Evolutionary conservation across 2,113 vertebrate species (phyloP).

Genomic region (Bostrychus sinensis): DNA sequence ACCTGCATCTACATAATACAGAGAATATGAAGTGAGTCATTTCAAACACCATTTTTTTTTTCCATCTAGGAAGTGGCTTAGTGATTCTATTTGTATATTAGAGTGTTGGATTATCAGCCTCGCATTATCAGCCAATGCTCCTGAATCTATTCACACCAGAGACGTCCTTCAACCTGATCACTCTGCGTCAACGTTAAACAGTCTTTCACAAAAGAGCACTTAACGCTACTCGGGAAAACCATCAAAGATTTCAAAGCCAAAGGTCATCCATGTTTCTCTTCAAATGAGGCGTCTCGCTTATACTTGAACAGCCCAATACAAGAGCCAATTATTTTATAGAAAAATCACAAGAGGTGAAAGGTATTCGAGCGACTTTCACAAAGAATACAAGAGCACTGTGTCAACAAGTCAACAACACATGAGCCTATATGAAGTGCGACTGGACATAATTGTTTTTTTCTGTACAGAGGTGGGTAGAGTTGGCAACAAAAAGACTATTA

Average conservation of each 20-base stretch:
- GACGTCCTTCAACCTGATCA: not conserved
- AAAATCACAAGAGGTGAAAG: not conserved
- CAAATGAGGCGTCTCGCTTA: not conserved
- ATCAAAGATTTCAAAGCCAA: not conserved
- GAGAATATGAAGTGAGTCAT: no score
- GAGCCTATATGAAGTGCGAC: not conserved
- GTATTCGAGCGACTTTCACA: no score
- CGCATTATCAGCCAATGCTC: not conserved
- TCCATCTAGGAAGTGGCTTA: not conserved
- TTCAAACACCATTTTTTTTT: no score
- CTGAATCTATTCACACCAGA: not conserved
- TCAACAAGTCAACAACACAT: not conserved
- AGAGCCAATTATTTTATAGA: slow-evolving; percentile 12
- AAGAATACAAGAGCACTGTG: not conserved
- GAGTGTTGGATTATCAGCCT: not conserved
- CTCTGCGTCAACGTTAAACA: not conserved
- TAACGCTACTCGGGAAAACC: not conserved
- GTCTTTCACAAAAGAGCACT: not conserved
- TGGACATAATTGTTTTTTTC: no score
- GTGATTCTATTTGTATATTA: not conserved
- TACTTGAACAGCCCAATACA: not conserved
- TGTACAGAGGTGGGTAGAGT: no score
- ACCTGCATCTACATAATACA: no score
- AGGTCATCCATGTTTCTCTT: not conserved
- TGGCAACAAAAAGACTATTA: no score